phyloP scores from a whole-genome alignment of 2,888 invertebrate species.

The Cantharis nigra region DNA sequence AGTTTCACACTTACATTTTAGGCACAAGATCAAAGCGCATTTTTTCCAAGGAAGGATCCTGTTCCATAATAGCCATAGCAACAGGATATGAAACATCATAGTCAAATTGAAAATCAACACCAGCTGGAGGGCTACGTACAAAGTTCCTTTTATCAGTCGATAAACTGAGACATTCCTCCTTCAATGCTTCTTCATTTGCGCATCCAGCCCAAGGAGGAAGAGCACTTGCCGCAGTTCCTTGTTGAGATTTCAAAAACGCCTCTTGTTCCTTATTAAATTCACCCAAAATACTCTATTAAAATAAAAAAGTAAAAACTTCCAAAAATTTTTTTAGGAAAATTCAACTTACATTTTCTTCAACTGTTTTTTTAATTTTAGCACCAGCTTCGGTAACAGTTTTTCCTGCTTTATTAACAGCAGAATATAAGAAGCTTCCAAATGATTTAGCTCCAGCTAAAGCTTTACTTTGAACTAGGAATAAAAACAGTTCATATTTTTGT shows the following conservation, averaged over 20 bases:
- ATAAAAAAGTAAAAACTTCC: background rate
- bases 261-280: slow-evolving; percentile 98
- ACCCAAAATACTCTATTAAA: slow-evolving; percentile 83
- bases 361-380: slow-evolving; percentile 92
- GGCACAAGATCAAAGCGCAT: slow-evolving; percentile 99
- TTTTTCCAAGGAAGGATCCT: slow-evolving; percentile 94
- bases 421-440: slow-evolving; percentile 90
- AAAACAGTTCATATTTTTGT: slow-evolving; percentile 43
- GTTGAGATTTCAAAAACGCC: slow-evolving; percentile 90
- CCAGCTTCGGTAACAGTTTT: slow-evolving; percentile 89
- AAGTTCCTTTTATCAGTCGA: slow-evolving; percentile 97
- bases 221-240: slow-evolving; percentile 69
- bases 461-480: slow-evolving; percentile 78
- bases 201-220: slow-evolving; percentile 95
- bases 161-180: slow-evolving; percentile 92
- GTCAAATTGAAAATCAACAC: slow-evolving; percentile 94
- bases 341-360: slow-evolving; percentile 89
- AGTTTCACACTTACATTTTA: slow-evolving; percentile 83
- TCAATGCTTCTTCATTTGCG: slow-evolving; percentile 90
- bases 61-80: slow-evolving; percentile 91
- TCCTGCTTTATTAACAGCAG: slow-evolving; percentile 94
- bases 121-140: slow-evolving; percentile 93
- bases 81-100: slow-evolving; percentile 91
- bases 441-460: slow-evolving; percentile 89
- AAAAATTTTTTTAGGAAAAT: background rate